phyloP scores from a whole-genome alignment of 1,140 invertebrate genomes.

The Conus ventricosus region DNA sequence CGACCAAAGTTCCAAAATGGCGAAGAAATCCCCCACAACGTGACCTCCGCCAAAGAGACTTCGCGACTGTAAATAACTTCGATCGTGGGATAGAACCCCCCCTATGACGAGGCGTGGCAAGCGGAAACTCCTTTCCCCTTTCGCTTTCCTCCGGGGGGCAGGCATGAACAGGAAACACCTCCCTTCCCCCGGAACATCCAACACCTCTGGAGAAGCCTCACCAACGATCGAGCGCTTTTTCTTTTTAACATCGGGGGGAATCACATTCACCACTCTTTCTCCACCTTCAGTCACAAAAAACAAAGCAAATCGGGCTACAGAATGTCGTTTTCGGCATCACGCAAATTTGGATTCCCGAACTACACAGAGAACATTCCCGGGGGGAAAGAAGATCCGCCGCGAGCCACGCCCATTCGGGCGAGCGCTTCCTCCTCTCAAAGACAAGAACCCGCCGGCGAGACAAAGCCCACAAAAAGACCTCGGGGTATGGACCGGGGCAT shows the following conservation, averaged over 20 bases:
- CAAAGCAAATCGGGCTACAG: not conserved
- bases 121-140: not conserved
- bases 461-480: slow-evolving; percentile 66
- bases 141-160: not conserved
- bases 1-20: slow-evolving; percentile 16
- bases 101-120: not conserved
- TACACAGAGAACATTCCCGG: slow-evolving; percentile 60
- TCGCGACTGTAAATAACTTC: slow-evolving; percentile 17
- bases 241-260: not conserved
- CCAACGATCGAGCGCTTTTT: not conserved
- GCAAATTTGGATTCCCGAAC: slow-evolving; percentile 72
- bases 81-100: slow-evolving; percentile 15
- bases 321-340: slow-evolving; percentile 72
- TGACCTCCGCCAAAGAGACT: not conserved
- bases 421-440: slow-evolving; percentile 61
- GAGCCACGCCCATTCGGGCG: slow-evolving; percentile 63
- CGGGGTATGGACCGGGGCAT: slow-evolving; percentile 69
- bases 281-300: no score
- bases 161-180: not conserved
- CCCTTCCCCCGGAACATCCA: not conserved
- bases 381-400: slow-evolving; percentile 57
- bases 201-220: not conserved
- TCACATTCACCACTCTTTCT: not conserved
- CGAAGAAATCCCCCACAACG: slow-evolving; percentile 4
- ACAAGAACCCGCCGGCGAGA: slow-evolving; percentile 53